Evolutionary conservation across 2,888 invertebrate species (phyloP), one percentile per base, ranked within the genome.

Genomic region (Habroteleia sp.): DNA sequence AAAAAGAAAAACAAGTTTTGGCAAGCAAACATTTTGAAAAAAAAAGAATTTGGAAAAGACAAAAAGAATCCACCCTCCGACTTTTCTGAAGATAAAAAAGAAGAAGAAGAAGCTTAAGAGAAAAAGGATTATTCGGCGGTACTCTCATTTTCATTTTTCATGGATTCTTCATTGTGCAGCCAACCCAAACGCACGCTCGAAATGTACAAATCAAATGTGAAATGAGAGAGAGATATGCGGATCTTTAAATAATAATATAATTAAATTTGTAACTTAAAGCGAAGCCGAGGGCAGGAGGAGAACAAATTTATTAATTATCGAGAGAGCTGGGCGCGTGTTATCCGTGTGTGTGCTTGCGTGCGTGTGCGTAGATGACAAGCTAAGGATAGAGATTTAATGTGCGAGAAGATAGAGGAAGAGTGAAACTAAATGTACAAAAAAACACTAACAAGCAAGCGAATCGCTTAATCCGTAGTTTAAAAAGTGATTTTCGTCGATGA

Each of bases 291-390:
- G 37, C 17, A 29, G 14, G 16, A 37, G 20, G 35, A 66, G 33
- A 85, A 86, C 82, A 86, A 85, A 54, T 69, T 35, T 87, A 86
- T 88, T 86, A 87, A 85, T 87, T 87, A 87, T 86, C 84, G 58
- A 65, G 31, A 25, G 37, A 50, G 56, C 4, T 31, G 73, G 60
- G 73, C 65, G 73, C 44, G 73, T 58, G 60, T 39, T 54, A 39
- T 50, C 25, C 16, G 31, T 33, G 48, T 35, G 62, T 39, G 17
- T 35, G 39, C 2, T n/a, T 52, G 41, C 29, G 48, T 16, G 60
- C 37, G 27, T 35, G 37, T 42, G 23, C 23, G 62, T 44, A 35
- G 62, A 37, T 46, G 68, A 27, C 20, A 16, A 16, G 20, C 35
- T 35, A 2, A 35, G 37, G 52, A 44, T 27, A 8, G 16, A 17